Conservation (phyloP, 1,140 invertebrate species). For the Drosophila erecta region DNA sequence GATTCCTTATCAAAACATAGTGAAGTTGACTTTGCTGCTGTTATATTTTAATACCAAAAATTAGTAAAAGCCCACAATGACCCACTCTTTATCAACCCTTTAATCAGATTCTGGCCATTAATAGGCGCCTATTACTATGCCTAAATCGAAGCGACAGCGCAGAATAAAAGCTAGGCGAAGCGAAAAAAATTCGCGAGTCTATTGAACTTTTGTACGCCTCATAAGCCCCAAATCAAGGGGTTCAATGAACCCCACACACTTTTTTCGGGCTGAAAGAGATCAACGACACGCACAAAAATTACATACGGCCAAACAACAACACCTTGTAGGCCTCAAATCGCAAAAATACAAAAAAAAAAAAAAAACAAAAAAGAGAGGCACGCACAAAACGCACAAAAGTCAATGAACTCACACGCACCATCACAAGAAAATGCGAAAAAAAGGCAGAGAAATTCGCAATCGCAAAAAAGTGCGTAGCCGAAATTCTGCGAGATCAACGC, state of each 20-base stretch:
- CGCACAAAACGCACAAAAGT: conserved; percentile 54
- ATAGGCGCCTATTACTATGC: conserved; percentile 32
- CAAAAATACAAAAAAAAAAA: conserved; percentile 23
- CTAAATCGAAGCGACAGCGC: conserved; percentile 25
- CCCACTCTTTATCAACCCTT: not conserved
- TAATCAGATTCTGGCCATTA: conserved; percentile 27
- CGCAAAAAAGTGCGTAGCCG: conserved; percentile 42
- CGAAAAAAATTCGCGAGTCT: conserved; percentile 64
- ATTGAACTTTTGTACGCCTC: conserved; percentile 68
- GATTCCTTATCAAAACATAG: too few relatives aligned
- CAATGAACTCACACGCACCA: conserved; percentile 60
- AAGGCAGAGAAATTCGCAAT: conserved; percentile 40
- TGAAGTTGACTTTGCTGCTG: too few relatives aligned
- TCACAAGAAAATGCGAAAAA: conserved; percentile 12
- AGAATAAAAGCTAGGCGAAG: not conserved
- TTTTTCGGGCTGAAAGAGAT: conserved; percentile 65
- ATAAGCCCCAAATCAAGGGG: conserved; percentile 48
- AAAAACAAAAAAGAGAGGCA: conserved; percentile 18
- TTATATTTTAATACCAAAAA: not conserved
- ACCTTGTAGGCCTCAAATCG: conserved; percentile 57
- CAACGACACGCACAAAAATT: conserved; percentile 78
- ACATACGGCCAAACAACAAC: conserved; percentile 26
- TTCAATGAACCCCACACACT: conserved; percentile 61
- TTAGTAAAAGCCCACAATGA: not conserved
- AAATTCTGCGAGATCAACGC: conserved; percentile 38